phyloP scores from a whole-genome alignment of 2,797 vertebrate genomes.

The Clamator glandarius region DNA sequence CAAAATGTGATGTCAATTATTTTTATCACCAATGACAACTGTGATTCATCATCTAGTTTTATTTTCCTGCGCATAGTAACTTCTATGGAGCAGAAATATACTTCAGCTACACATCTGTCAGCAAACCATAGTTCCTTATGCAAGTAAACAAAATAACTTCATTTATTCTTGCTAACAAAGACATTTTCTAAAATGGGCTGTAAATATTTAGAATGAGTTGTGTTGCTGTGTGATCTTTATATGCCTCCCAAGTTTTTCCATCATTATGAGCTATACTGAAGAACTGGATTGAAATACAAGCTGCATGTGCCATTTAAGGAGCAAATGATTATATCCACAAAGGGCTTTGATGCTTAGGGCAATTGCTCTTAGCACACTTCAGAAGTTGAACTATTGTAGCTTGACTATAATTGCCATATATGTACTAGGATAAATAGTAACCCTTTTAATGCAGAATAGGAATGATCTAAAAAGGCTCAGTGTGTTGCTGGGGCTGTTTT shows the following conservation, averaged over 20 bases:
- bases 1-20: constrained; percentile 9
- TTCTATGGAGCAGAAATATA: background rate
- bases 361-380: background rate
- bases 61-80: constrained; percentile 11
- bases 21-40: background rate
- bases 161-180: background rate
- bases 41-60: constrained; percentile 14
- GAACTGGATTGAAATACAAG: background rate
- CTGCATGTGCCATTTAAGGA: background rate
- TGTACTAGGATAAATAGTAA: background rate
- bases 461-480: background rate
- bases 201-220: background rate
- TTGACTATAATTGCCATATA: accelerated
- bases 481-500: background rate
- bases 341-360: background rate
- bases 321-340: background rate
- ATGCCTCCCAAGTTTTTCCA: background rate
- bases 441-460: background rate
- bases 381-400: background rate
- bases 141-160: background rate
- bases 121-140: background rate
- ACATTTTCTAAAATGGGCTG: background rate
- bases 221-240: background rate
- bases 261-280: background rate
- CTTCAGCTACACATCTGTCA: constrained; percentile 50